Conservation (phyloP, 2,113 vertebrate species). For the Raja brachyura region DNA sequence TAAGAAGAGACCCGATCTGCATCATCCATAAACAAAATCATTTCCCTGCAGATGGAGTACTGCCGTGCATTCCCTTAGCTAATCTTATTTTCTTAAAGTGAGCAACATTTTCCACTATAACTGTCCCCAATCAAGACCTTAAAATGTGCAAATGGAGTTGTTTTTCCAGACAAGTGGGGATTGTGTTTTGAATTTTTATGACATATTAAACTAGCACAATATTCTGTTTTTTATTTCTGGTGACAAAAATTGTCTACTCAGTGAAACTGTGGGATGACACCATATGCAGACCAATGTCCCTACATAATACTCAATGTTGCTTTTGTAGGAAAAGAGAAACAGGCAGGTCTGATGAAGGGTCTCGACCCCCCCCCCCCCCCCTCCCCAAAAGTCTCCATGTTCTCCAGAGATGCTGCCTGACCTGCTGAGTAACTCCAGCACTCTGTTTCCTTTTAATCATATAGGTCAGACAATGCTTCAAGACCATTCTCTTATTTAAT, state of each 20-base stretch:
- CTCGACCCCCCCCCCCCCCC: no score
- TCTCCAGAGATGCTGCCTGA: no score
- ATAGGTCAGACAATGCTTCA: no score
- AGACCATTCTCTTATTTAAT: no score
- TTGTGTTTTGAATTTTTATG: slow-evolving; percentile 16
- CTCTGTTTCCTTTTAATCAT: no score
- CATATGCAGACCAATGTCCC: background rate
- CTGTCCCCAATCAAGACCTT: background rate
- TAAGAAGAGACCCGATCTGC: background rate
- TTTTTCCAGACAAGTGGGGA: background rate
- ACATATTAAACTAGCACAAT: background rate
- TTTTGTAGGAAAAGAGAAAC: background rate
- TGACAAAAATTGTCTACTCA: background rate
- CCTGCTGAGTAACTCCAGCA: no score
- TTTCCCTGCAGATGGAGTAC: background rate
- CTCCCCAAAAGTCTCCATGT: no score
- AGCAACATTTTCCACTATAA: background rate
- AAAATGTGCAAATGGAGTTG: slow-evolving; percentile 32
- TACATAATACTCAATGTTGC: background rate
- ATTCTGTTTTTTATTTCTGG: background rate
- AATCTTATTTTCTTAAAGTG: slow-evolving; percentile 20
- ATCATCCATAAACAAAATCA: background rate
- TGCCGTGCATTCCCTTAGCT: background rate
- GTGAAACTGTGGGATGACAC: background rate
- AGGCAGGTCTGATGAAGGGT: no score